Percentiles rank a stretch among this genome's conserved stretches.
Conservation (phyloP, 2,888 invertebrate species). For the Sarcophaga caerulescens region DNA sequence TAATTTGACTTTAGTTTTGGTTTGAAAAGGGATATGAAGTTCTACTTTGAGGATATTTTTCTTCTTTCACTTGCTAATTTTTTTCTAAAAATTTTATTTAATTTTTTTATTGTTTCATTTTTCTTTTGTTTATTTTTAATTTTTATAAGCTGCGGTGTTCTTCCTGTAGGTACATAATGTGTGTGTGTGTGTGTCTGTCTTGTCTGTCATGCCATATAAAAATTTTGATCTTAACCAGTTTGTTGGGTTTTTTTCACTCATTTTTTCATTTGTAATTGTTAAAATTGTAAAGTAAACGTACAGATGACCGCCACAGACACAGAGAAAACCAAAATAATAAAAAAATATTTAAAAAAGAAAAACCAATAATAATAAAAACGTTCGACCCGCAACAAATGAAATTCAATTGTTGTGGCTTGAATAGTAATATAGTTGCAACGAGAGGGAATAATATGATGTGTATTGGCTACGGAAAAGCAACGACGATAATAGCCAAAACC, state of each 20-base stretch:
- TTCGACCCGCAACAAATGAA: slow-evolving; percentile 64
- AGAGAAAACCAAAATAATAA: slow-evolving; percentile 42
- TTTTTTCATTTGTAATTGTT: slow-evolving; percentile 42
- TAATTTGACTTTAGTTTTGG: slow-evolving; percentile 30
- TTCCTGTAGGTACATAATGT: slow-evolving; percentile 25
- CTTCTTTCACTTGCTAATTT: not conserved
- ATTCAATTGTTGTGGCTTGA: slow-evolving; percentile 53
- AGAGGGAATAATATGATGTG: not conserved
- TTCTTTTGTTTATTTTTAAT: slow-evolving; percentile 15
- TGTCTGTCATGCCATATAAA: slow-evolving; percentile 57
- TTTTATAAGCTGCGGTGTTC: slow-evolving; percentile 46
- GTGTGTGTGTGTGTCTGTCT: slow-evolving; percentile 45
- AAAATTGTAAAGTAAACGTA: slow-evolving; percentile 36
- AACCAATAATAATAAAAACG: slow-evolving; percentile 64
- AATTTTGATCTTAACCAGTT: slow-evolving; percentile 67
- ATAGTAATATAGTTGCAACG: not conserved
- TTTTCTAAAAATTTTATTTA: slow-evolving; percentile 8
- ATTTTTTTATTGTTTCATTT: slow-evolving; percentile 3
- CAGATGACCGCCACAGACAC: slow-evolving; percentile 40
- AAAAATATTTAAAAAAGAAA: slow-evolving; percentile 33
- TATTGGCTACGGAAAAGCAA: no score
- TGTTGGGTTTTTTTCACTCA: slow-evolving; percentile 43
- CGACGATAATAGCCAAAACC: not conserved
- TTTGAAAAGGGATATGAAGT: slow-evolving; percentile 50
- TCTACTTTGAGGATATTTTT: slow-evolving; percentile 17